Conservation (phyloP, 2,113 vertebrate species). For the Tapirus terrestris region DNA sequence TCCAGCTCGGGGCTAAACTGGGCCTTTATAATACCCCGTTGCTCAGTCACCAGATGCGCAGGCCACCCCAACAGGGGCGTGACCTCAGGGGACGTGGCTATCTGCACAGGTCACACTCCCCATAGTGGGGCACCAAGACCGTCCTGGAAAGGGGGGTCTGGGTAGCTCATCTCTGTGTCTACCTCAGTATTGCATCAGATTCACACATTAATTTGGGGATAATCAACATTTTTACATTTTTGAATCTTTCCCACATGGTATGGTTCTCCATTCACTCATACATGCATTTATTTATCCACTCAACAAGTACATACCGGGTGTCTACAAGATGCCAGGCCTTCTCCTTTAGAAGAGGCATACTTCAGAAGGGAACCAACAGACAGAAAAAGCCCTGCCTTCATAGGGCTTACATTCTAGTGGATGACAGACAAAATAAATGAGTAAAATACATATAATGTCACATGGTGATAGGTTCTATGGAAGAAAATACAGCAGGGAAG, state of each 20-base stretch:
- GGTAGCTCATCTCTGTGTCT: neutral
- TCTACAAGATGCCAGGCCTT: neutral
- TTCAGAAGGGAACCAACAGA: neutral
- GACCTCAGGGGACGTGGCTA: neutral
- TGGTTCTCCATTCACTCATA: neutral
- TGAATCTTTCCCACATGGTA: neutral
- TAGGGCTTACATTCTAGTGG: neutral
- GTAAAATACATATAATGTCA: neutral
- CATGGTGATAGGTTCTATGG: neutral
- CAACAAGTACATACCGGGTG: neutral
- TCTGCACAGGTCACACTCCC: neutral
- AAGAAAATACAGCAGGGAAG: neutral
- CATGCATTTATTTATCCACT: neutral
- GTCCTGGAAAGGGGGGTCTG: neutral
- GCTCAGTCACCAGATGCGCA: too few relatives aligned
- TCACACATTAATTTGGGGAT: neutral
- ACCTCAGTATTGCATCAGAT: neutral
- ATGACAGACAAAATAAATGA: neutral
- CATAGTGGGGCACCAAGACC: neutral
- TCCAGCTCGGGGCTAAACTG: too few relatives aligned
- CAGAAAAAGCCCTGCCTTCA: neutral
- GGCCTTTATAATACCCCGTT: neutral
- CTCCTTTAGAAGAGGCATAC: neutral
- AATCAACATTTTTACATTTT: neutral
- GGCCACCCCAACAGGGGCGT: neutral